phyloP scores from a whole-genome alignment of 2,113 vertebrate genomes.

The Hydrolagus affinis region DNA sequence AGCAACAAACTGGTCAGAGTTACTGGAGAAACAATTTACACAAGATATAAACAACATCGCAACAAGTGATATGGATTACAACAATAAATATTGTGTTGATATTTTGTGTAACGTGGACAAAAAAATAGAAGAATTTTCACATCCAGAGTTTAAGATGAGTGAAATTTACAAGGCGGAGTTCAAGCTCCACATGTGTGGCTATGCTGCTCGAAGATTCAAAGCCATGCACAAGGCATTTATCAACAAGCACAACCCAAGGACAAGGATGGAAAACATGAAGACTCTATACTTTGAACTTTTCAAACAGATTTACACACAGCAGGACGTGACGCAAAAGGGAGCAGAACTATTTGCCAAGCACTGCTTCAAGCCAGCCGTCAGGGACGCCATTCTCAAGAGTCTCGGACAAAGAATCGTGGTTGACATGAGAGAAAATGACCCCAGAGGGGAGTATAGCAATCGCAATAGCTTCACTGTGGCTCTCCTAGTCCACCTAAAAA shows the following conservation, averaged over 20 bases:
- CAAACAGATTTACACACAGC: constrained; percentile 36
- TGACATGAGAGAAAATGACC: constrained; percentile 31
- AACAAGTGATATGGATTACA: constrained; percentile 44
- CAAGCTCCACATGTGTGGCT: constrained; percentile 32
- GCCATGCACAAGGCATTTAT: not conserved
- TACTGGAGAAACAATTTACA: constrained; percentile 42
- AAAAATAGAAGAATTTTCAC: not conserved
- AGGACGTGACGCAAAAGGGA: constrained; percentile 33
- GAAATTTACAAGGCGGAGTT: constrained; percentile 36
- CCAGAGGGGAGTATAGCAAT: constrained; percentile 25
- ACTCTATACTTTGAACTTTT: constrained; percentile 11
- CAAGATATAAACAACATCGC: constrained; percentile 45
- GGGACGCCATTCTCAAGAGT: constrained; percentile 17
- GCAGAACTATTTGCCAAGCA: constrained; percentile 34
- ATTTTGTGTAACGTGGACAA: constrained; percentile 50
- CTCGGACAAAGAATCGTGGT: constrained; percentile 37
- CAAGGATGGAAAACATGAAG: constrained; percentile 32
- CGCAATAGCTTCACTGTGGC: constrained; percentile 35
- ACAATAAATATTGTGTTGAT: constrained; percentile 39
- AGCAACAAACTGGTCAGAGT: constrained; percentile 46
- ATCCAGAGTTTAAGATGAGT: not conserved
- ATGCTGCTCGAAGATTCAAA: not conserved
- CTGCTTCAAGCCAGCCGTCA: constrained; percentile 37
- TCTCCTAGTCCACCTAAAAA: constrained; percentile 34
- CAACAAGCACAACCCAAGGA: constrained; percentile 33